phyloP scores from a whole-genome alignment of 2,113 vertebrate species.

The Oreochromis tanganicae region DNA sequence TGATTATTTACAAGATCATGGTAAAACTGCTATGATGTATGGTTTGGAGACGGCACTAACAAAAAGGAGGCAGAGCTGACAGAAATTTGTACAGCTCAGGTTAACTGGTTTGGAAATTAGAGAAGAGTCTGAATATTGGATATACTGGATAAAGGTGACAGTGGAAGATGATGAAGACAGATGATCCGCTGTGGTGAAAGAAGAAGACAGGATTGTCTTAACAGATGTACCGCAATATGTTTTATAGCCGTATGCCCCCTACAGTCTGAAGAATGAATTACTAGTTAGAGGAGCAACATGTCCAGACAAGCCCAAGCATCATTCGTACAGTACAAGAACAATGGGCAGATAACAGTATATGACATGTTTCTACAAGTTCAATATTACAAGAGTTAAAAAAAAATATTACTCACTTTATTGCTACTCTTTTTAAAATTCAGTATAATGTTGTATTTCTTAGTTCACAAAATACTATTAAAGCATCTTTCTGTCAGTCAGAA shows the following conservation, averaged over 20 bases:
- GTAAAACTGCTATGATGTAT: not conserved
- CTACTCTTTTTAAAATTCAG: not conserved
- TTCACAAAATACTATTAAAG: not conserved
- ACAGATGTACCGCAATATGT: accelerated
- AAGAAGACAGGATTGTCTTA: not conserved
- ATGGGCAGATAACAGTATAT: accelerated
- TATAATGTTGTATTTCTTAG: not conserved
- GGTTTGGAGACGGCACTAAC: not conserved
- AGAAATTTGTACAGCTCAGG: not conserved
- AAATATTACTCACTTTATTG: not conserved
- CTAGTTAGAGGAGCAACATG: constrained; percentile 1
- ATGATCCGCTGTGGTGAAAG: not conserved
- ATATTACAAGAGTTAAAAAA: not conserved
- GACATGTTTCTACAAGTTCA: not conserved
- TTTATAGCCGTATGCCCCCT: not conserved
- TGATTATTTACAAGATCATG: not conserved
- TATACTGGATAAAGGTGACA: not conserved
- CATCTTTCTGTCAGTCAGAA: not conserved
- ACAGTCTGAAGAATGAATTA: not conserved
- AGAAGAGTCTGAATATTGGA: not conserved
- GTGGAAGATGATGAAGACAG: not conserved
- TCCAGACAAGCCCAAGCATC: constrained; percentile 27
- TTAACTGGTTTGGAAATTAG: not conserved
- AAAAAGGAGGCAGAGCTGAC: not conserved
- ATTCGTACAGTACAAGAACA: not conserved